Base-by-base conservation (phyloP, 2,888 invertebrate species). In the Conistra vaccinii region DNA sequence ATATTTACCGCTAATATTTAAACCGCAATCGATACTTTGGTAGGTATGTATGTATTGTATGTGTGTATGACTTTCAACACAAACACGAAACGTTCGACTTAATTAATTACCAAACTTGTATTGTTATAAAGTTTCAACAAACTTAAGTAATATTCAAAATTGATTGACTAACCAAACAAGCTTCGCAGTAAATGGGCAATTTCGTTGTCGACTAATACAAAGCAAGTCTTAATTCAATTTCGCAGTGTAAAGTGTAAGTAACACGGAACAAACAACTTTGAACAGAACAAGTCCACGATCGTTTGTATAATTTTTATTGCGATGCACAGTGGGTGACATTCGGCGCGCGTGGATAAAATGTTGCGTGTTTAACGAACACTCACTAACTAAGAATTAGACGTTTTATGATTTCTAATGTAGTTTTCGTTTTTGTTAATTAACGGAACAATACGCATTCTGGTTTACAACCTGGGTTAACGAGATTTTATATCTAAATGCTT, bases 361-460 rank as follows among this genome's bases (percentile, higher is more conserved):
- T 89, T 62, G 89, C 89, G 89, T 89, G 89, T 68, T 80, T 60
- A 80, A 80, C 80, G 72, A 79, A 82, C 87, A 87, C 90, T 89
- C 88, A 88, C 87, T 87, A 87, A 89, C 45, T 63, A 84, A 86
- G 87, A 91, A 91, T 91, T 91, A 91, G 89, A 90, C 89, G 88
- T 89, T 91, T 91, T 89, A 90, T 89, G 90, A 88, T 87, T 81
- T 80, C 73, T 72, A 89, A 85, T 90, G 88, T 88, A 87, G 86
- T 90, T 90, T 86, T 88, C 88, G 76, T 90, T 91, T 86, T 84
- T 87, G 85, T 90, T 90, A 91, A 91, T 91, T 91, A 90, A 88
- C 73, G 79, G 82, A 89, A 92, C 91, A 91, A 91, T 90, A 82
- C 84, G 74, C 73, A 86, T 80, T 77, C 65, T 80, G 69, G 84